Evolutionary conservation across 2,888 invertebrate species (phyloP), one percentile per base, ranked within the genome.

Genomic region (Hedychridium roseum): DNA sequence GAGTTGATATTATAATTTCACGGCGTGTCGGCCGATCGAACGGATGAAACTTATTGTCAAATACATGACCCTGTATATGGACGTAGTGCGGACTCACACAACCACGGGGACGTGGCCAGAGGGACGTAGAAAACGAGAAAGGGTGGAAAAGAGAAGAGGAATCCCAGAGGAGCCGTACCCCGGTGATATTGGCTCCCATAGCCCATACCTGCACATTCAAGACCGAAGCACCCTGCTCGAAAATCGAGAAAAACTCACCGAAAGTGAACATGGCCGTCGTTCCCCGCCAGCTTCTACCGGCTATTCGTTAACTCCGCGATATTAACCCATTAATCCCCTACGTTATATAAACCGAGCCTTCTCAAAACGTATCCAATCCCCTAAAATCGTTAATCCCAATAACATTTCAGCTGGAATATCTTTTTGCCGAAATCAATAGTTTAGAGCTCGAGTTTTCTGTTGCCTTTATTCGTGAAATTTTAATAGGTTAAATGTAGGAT

Each of bases 181-280:
- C 60, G 66, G 55, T 69, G 68, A 71, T 71, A 71, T 70, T 71
- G 70, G 68, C 66, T 71, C 66, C 69, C 64, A 68, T 63, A 62
- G 66, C 61, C 62, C 60, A 57, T 61, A 64, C 57, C 62, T 57
- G 58, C 50, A 55, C 66, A 59, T 59, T 52, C 54, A 64, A 64
- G 68, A 64, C 66, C 54, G 54, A 46, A 38, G 53, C 66, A 42
- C 66, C 63, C 54, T 64, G 60, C 60, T 45, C 64, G 49, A 34
- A 39, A 45, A 26, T 52, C 42, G 40, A 53, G 58, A 53, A 64
- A 64, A 60, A 58, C 64, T 49, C 55, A 57, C 60, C 63, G 44
- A 63, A 63, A 63, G 64, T 63, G 60, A 63, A 63, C n/a, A n/a
- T n/a, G n/a, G n/a, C n/a, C n/a, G n/a, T n/a, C n/a, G n/a, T n/a